Evolutionary conservation across 2,113 vertebrate genomes (phyloP), one percentile per base, ranked within the genome.

Genomic region (Ellobius talpinus): DNA sequence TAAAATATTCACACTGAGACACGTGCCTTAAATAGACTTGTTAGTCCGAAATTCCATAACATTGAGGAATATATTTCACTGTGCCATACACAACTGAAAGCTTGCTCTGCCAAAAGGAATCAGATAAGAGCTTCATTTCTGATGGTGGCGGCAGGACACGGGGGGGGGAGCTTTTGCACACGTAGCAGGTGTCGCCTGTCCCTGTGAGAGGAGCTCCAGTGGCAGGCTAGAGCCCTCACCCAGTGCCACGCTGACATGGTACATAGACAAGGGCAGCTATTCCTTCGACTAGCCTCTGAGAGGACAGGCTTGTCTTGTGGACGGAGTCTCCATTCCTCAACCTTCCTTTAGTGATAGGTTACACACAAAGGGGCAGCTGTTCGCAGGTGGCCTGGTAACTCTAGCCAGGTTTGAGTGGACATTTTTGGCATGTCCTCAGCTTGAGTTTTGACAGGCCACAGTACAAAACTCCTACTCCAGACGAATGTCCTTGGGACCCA

Each of bases 21-120:
- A 98, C 90, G 99, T 99, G 99, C 99, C 99, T 99, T 99, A 99
- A 98, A 98, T 96, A 98, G 98, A 99, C 98, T 98, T 97, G 97
- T 97, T 98, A 98, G 97, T 98, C 98, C 98, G 97, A 98, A 96
- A 98, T 98, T 98, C 98, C 95, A 98, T 97, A 98, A 98, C 98
- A 98, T 99, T 39, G 96, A 97, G 97, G 98, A 98, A 97, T 98
- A 97, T 97, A 89, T 98, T 96, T 99, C 98, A 99, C 98, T 98
- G 99, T 99, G 99, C 99, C 99, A 99, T 99, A 99, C 93, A 97
- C 92, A 92, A 98, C 98, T 94, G 97, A 96, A 90, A 97, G 98
- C 97, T 98, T 97, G 98, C 98, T 98, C 99, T 98, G 98, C 98
- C 98, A 97, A 98, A 98, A 98, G 95, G 96, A 96, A 95, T 97